Evolutionary conservation across 2,113 vertebrate genomes (phyloP), one percentile per base, ranked within the genome.

Genomic region (Cavia porcellus): DNA sequence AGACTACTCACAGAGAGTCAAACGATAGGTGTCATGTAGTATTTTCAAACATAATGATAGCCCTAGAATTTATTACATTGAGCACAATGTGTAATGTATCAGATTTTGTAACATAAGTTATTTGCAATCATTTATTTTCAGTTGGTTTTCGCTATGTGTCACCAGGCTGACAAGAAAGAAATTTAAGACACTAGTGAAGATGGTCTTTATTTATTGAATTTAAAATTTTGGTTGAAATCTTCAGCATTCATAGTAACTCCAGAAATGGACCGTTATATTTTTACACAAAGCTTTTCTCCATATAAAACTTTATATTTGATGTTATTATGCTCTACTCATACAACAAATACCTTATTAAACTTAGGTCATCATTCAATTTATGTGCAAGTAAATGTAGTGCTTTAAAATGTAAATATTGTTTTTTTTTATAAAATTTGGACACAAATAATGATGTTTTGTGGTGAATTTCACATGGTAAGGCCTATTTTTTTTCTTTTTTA

Each of bases 171-270:
- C 57, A 95, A 94, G 88, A 38, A 92, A 92, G 20, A 83, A 61
- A 89, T 61, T 83, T 92, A 93, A 94, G 68, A 86, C 28, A 80
- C 7, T 81, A 86, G 55, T 86, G 72, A 95, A 90, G 32, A 68
- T 75, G 24, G 1, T 5, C 5, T 7, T 93, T 62, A 74, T 86
- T 86, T 89, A 79, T 8, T 95, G 24, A 90, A 72, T 70, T 94
- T 52, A 52, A 89, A 95, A 66, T 89, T 94, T 70, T 86, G 12
- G 32, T 89, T 84, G 64, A 93, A 90, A 68, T 13, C 15, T 84
- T 88, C 45, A 95, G 4, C 5, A 19, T 12, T 77, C 19, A 83
- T 11, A 87, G 38, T n/a, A 92, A 38, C 8, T 86, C 8, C 14
- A 92, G 24, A 92, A 64, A 25, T 10, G 30, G 77, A 89, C 14